A percentile compares a stretch with the other conserved stretches of the same genome.
These are phyloP conservation scores for Drosophila jambulina DNA, from an alignment of 1,140 invertebrate species.

Conservation along the genomic window DNA sequence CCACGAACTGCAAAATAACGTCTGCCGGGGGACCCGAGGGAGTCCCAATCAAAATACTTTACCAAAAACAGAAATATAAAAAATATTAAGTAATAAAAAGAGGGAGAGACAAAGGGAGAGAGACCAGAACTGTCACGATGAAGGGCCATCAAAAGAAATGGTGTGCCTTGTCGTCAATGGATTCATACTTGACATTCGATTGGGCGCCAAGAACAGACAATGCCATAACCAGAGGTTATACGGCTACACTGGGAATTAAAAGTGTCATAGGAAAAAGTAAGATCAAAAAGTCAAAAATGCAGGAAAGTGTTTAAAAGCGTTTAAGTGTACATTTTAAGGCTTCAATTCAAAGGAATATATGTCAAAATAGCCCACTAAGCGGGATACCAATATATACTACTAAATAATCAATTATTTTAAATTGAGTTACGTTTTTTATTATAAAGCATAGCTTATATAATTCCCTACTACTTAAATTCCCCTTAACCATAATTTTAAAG, in stretches of 20 bases:
- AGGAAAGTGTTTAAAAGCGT: neutral
- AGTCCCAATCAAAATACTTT: constrained; percentile 58
- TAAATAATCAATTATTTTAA: neutral
- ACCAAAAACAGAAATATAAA: constrained; percentile 48
- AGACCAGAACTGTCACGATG: constrained; percentile 38
- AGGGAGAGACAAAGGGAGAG: neutral
- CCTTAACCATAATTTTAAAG: neutral
- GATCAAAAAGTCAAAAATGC: neutral
- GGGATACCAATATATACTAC: neutral
- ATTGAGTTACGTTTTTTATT: neutral
- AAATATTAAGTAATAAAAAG: constrained; percentile 68
- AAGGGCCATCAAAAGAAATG: constrained; percentile 72
- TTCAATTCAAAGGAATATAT: neutral
- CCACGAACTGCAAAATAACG: constrained; percentile 49
- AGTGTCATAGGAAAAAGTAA: neutral
- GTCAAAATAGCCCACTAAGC: too few species aligned
- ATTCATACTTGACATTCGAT: constrained; percentile 81
- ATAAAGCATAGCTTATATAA: neutral
- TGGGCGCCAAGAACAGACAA: constrained; percentile 52
- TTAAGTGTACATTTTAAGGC: too few species aligned
- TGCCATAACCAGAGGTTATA: constrained; percentile 3
- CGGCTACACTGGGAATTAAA: neutral
- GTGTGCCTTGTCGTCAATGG: constrained; percentile 67
- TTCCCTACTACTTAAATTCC: neutral
- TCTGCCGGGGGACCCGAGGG: constrained; percentile 26